These are phyloP conservation scores for Drosophila teissieri DNA, from an alignment of 1,140 invertebrate species.

Conservation along the genomic window DNA sequence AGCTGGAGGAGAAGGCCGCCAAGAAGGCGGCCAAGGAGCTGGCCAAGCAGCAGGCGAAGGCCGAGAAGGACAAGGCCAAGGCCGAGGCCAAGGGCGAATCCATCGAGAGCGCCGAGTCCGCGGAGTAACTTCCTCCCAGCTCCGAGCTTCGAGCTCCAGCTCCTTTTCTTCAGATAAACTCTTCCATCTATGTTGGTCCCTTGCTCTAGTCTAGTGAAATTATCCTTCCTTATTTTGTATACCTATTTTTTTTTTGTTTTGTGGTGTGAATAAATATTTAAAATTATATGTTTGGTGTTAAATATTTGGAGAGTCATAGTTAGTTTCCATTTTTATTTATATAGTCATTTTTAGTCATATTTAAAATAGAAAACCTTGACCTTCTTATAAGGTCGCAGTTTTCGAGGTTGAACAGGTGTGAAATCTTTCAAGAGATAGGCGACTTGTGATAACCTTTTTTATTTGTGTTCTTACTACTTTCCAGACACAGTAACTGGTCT, in stretches of 20 bases:
- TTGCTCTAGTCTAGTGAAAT: conserved; percentile 56
- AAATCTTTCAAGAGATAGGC: neutral
- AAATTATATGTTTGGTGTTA: neutral
- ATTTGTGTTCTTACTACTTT: neutral
- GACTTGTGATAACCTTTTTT: neutral
- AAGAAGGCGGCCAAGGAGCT: conserved; percentile 70
- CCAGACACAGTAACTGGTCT: neutral
- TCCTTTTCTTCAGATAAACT: neutral
- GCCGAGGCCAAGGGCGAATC: conserved; percentile 48
- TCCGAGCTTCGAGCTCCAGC: neutral
- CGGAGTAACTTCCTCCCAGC: conserved; percentile 10
- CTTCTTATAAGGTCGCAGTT: neutral
- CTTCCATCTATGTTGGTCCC: conserved; percentile 21
- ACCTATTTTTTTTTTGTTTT: conserved; percentile 36
- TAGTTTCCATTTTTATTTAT: too few species aligned
- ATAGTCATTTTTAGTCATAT: too few species aligned
- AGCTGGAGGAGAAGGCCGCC: conserved; percentile 64
- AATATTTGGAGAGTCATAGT: too few species aligned
- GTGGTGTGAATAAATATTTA: conserved; percentile 30
- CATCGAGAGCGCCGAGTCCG: conserved; percentile 57
- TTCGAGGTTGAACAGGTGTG: conserved; percentile 15
- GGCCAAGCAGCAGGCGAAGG: conserved; percentile 70
- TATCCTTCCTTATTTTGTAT: conserved; percentile 29
- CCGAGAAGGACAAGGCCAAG: conserved; percentile 52
- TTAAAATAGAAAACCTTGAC: neutral